Evolutionary conservation across 2,888 invertebrate genomes (phyloP).

Genomic region (Lepidocyrtinus sp.): DNA sequence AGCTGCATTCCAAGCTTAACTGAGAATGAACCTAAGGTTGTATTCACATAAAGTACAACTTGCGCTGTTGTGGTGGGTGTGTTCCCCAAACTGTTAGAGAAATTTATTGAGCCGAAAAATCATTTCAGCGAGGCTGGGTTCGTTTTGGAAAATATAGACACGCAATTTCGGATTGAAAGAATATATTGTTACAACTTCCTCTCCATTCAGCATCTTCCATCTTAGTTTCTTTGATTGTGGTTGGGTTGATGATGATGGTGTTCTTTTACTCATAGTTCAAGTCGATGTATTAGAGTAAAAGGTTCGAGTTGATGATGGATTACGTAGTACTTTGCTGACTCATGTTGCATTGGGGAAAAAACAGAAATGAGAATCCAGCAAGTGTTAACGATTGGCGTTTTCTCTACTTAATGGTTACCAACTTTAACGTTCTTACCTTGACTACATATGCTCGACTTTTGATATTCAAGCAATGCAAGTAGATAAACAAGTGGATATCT

Average conservation of each 20-base stretch:
- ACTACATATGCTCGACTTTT: neutral
- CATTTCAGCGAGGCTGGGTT: neutral
- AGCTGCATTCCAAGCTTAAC: neutral
- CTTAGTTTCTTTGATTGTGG: neutral
- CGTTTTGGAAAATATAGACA: neutral
- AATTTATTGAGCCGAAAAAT: constrained; percentile 1
- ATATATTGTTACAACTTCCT: constrained; percentile 17
- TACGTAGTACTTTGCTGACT: constrained; percentile 31
- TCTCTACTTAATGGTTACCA: neutral
- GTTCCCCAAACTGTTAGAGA: neutral
- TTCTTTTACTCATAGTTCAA: neutral
- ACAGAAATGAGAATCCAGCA: neutral
- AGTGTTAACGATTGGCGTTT: neutral
- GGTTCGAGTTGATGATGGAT: constrained; percentile 28
- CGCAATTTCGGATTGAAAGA: neutral
- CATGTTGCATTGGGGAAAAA: constrained; percentile 2
- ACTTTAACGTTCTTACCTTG: neutral
- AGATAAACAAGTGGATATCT: neutral
- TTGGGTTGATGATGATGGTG: neutral
- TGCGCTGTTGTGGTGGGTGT: neutral
- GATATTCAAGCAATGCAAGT: constrained; percentile 2
- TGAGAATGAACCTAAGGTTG: neutral
- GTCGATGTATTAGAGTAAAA: neutral
- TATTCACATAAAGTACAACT: neutral
- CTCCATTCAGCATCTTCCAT: constrained; percentile 23